Conservation (phyloP, 1,140 invertebrate species). For the Drosophila navojoa region DNA sequence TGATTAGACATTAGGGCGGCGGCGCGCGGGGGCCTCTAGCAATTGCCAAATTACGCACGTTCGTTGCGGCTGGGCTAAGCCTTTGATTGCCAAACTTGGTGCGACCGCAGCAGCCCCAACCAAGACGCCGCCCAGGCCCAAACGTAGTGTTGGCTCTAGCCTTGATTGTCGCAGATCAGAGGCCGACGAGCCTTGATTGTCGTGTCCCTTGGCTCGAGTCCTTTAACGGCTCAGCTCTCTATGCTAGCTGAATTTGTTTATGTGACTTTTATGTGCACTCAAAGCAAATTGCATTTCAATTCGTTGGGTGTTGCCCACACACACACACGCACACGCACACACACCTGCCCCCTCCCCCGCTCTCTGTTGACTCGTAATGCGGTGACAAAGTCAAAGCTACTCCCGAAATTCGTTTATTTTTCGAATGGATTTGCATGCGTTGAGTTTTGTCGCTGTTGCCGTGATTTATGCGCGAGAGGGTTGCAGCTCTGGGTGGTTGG, state of each 20-base stretch:
- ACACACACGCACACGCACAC: not conserved
- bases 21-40: slow-evolving; percentile 45
- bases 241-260: slow-evolving; percentile 38
- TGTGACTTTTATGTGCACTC: slow-evolving; percentile 63
- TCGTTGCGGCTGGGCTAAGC: slow-evolving; percentile 65
- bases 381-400: slow-evolving; percentile 51
- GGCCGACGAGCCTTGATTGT: not conserved
- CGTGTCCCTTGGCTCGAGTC: not conserved
- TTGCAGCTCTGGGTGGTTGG: slow-evolving; percentile 38
- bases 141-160: not conserved
- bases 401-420: slow-evolving; percentile 36
- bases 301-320: slow-evolving; percentile 25
- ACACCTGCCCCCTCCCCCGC: not conserved
- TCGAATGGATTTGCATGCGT: slow-evolving; percentile 58
- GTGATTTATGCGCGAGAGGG: slow-evolving; percentile 79
- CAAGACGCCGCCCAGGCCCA: not conserved
- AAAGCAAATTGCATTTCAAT: slow-evolving; percentile 71
- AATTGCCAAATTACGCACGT: slow-evolving; percentile 67
- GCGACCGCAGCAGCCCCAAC: slow-evolving; percentile 7
- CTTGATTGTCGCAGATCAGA: not conserved
- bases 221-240: no score
- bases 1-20: slow-evolving; percentile 5
- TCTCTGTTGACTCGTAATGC: not conserved
- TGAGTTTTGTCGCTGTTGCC: slow-evolving; percentile 58
- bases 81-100: slow-evolving; percentile 64